These are phyloP conservation scores for Hyposoter didymator DNA, from an alignment of 2,888 invertebrate species.

Conservation along the genomic window DNA sequence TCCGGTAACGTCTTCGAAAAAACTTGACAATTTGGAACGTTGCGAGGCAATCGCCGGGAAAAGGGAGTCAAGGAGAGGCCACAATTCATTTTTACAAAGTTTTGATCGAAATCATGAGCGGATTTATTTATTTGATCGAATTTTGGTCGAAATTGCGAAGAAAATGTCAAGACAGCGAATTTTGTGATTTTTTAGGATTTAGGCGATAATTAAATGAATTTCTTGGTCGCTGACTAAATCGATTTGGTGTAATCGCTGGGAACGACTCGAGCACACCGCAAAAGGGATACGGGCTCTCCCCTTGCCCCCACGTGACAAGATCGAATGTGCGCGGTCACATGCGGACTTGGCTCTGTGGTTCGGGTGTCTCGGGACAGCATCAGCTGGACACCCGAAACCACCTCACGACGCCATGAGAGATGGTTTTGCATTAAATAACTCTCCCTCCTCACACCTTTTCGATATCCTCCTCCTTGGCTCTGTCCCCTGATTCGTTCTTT, in stretches of 20 bases:
- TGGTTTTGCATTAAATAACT: conserved; percentile 39
- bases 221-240: conserved; percentile 3
- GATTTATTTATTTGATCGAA: background rate
- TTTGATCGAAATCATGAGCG: background rate
- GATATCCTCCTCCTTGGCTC: background rate
- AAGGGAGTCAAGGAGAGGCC: background rate
- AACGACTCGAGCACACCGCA: conserved; percentile 36
- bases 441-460: conserved; percentile 11
- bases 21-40: background rate
- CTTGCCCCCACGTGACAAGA: conserved; percentile 8
- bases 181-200: no score
- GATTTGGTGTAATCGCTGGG: conserved; percentile 32
- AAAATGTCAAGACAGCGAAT: background rate
- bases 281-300: background rate
- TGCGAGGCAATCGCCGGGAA: background rate
- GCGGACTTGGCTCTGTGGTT: conserved; percentile 62
- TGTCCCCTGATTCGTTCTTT: background rate
- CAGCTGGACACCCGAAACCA: conserved; percentile 67
- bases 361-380: conserved; percentile 40
- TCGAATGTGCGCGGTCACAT: conserved; percentile 62
- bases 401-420: conserved; percentile 47
- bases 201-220: no score
- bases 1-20: background rate
- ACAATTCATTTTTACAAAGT: background rate
- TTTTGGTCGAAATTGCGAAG: background rate